Evolutionary conservation across 2,888 invertebrate species (phyloP).

Genomic region (Tenthredo amoena): DNA sequence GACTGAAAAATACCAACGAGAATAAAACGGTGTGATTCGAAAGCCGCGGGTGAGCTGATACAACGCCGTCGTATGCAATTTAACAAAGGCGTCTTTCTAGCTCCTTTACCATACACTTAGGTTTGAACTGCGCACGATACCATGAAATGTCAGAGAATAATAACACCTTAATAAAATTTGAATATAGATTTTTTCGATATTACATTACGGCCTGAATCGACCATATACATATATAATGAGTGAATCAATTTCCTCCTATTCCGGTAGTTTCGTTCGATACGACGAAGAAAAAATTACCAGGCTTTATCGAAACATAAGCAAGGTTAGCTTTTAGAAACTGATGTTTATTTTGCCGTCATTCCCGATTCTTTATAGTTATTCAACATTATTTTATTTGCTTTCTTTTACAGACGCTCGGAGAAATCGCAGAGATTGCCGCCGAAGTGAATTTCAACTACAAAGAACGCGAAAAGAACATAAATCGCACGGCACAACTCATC

Average conservation of each 20-base stretch:
- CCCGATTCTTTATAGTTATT: not conserved
- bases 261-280: not conserved
- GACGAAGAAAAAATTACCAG: not conserved
- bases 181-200: not conserved
- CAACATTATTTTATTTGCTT: not conserved
- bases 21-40: no score
- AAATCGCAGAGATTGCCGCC: not conserved
- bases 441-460: constrained; percentile 32
- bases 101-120: not conserved
- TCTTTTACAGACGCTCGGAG: constrained; percentile 3
- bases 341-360: not conserved
- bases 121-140: not conserved
- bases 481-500: constrained; percentile 17
- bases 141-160: not conserved
- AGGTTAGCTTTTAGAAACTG: constrained; percentile 16
- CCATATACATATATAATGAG: not conserved
- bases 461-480: not conserved
- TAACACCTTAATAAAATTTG: not conserved
- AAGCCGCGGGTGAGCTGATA: no score
- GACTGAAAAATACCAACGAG: no score
- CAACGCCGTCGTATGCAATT: no score
- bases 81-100: not conserved
- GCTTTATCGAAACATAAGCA: constrained; percentile 16
- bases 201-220: not conserved
- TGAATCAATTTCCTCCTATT: not conserved